These are phyloP conservation scores for Acheta domesticus DNA, from an alignment of 2,888 invertebrate genomes.

Conservation along the genomic window DNA sequence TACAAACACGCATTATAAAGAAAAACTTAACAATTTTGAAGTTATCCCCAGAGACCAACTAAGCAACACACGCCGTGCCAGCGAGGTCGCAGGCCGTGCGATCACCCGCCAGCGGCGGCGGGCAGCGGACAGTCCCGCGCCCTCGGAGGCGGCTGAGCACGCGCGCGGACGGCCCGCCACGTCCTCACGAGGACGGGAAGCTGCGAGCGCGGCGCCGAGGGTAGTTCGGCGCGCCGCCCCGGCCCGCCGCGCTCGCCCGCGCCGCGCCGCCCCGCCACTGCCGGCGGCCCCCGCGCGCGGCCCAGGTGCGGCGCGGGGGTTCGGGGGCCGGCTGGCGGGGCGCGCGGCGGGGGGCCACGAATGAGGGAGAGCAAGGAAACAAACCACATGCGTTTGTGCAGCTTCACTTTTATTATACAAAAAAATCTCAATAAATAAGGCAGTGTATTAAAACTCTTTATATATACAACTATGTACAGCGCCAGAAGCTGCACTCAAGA, in stretches of 20 bases:
- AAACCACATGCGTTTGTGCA: constrained; percentile 26
- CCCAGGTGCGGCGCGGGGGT: neutral
- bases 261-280: neutral
- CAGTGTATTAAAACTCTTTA: constrained; percentile 38
- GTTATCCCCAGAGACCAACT: too few relatives aligned
- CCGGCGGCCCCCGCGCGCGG: neutral
- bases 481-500: constrained; percentile 31
- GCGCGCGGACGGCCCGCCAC: neutral
- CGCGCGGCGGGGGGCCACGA: neutral
- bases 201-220: neutral
- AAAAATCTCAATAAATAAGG: constrained; percentile 39
- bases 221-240: neutral
- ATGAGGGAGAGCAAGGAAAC: constrained; percentile 10
- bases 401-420: constrained; percentile 36
- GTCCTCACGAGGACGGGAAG: neutral
- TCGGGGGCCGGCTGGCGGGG: neutral
- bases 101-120: neutral
- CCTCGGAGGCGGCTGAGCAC: neutral
- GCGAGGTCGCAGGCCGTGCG: too few relatives aligned
- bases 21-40: too few relatives aligned
- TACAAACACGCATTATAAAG: too few relatives aligned
- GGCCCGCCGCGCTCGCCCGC: neutral
- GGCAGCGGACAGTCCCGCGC: neutral
- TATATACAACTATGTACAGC: constrained; percentile 38
- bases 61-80: too few relatives aligned